phyloP scores from a whole-genome alignment of 2,888 invertebrate species.

The Morpho deidamia region DNA sequence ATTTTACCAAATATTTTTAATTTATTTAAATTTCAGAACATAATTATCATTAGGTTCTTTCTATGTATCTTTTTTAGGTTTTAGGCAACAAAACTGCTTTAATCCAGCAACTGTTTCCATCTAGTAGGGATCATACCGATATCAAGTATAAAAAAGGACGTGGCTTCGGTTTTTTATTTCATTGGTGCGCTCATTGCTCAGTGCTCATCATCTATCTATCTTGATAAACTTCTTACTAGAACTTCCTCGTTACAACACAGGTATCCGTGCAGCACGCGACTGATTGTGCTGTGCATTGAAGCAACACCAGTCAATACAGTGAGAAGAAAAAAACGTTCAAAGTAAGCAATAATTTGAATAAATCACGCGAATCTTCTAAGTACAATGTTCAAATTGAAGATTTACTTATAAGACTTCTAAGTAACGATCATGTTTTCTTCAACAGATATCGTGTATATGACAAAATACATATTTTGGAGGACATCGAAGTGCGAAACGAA shows the following conservation, averaged over 20 bases:
- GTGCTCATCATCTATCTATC: too few relatives aligned
- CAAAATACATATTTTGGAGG: conserved; percentile 43
- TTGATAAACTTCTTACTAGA: conserved; percentile 18
- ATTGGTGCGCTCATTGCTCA: too few relatives aligned
- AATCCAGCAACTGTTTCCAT: too few relatives aligned
- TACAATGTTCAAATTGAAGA: neutral
- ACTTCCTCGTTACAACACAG: conserved; percentile 43
- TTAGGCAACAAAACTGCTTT: too few relatives aligned
- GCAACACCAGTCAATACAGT: conserved; percentile 82
- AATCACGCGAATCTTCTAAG: too few relatives aligned
- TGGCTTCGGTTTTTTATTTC: too few relatives aligned
- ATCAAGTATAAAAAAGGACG: too few relatives aligned
- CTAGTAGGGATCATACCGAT: too few relatives aligned
- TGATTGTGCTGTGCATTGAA: conserved; percentile 95
- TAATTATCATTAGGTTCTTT: too few relatives aligned
- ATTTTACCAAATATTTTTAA: too few relatives aligned
- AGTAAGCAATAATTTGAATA: conserved; percentile 43
- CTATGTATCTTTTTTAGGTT: too few relatives aligned
- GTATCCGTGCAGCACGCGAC: conserved; percentile 91
- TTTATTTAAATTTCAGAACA: too few relatives aligned
- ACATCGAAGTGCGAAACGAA: conserved; percentile 51
- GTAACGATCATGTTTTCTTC: conserved; percentile 25
- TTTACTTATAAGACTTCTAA: conserved; percentile 5
- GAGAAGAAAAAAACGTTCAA: conserved; percentile 77
- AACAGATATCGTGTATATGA: conserved; percentile 51